Evolutionary conservation across 2,888 invertebrate genomes (phyloP).

Genomic region (Agriopis marginaria): DNA sequence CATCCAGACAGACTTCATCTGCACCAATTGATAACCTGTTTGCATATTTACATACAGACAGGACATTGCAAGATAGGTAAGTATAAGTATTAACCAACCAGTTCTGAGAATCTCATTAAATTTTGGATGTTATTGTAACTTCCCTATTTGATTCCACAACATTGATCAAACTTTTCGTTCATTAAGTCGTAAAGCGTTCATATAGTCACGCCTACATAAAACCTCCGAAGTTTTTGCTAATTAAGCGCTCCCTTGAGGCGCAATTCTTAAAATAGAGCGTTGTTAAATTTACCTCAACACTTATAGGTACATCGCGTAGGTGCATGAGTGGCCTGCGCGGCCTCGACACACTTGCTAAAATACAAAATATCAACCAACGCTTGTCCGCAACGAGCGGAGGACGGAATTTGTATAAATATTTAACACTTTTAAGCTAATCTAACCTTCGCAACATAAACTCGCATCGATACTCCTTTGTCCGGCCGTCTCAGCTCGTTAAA

Average conservation of each 20-base stretch:
- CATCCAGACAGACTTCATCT: constrained; percentile 2
- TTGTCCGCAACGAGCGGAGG: constrained; percentile 40
- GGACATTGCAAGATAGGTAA: constrained; percentile 11
- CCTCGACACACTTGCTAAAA: constrained; percentile 66
- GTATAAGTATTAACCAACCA: neutral
- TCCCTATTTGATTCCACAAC: constrained; percentile 8
- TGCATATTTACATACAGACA: constrained; percentile 14
- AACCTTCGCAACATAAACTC: constrained; percentile 44
- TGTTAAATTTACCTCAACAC: constrained; percentile 47
- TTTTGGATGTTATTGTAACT: constrained; percentile 4
- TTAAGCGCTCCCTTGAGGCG: constrained; percentile 29
- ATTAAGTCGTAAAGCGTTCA: constrained; percentile 11
- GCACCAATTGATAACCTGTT: constrained; percentile 11
- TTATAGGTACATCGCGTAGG: constrained; percentile 45
- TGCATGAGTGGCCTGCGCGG: constrained; percentile 61
- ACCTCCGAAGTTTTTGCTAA: constrained; percentile 25
- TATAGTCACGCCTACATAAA: constrained; percentile 22
- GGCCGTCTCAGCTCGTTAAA: constrained; percentile 65
- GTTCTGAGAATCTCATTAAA: constrained; percentile 2
- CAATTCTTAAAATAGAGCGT: constrained; percentile 48
- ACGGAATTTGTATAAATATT: constrained; percentile 28
- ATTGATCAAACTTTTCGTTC: constrained; percentile 10
- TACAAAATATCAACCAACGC: constrained; percentile 48
- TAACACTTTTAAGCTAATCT: neutral
- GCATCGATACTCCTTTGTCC: constrained; percentile 59